phyloP scores from a whole-genome alignment of 2,797 vertebrate genomes.

The Siniperca obscura region DNA sequence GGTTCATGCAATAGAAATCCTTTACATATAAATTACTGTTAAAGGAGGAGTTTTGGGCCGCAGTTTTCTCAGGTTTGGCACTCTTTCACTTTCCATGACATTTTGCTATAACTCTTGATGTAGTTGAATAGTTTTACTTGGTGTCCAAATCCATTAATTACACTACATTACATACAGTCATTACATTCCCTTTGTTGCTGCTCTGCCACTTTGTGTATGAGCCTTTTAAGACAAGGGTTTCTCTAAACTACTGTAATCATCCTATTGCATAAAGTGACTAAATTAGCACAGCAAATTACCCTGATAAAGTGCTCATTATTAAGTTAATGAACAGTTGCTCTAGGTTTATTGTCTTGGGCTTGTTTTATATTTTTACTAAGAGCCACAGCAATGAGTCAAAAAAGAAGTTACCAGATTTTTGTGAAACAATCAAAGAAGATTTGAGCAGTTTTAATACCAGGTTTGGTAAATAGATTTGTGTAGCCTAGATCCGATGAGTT shows the following conservation, averaged over 20 bases:
- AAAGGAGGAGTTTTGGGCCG: not conserved
- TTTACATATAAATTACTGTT: not conserved
- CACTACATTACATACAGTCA: not conserved
- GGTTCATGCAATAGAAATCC: not conserved
- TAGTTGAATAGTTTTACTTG: not conserved
- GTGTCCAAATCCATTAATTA: conserved; percentile 1
- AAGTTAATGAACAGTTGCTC: conserved; percentile 11
- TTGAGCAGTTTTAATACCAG: not conserved
- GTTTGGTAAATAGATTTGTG: not conserved
- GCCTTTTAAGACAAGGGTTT: conserved; percentile 14
- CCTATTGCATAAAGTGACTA: conserved; percentile 6
- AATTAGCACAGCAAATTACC: conserved; percentile 31
- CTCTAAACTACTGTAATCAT: conserved; percentile 13
- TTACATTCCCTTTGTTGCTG: conserved; percentile 5
- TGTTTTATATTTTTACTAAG: conserved; percentile 27
- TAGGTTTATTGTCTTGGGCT: conserved; percentile 11
- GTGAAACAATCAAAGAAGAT: not conserved
- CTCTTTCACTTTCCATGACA: not conserved
- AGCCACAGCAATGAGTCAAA: not conserved
- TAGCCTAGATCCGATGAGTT: too few species aligned
- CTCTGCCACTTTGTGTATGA: conserved; percentile 1
- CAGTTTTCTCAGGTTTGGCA: not conserved
- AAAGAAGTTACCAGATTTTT: not conserved
- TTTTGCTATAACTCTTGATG: not conserved
- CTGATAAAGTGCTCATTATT: conserved; percentile 23